Conservation (phyloP, 2,113 vertebrate species). For the Boleophthalmus pectinirostris region DNA sequence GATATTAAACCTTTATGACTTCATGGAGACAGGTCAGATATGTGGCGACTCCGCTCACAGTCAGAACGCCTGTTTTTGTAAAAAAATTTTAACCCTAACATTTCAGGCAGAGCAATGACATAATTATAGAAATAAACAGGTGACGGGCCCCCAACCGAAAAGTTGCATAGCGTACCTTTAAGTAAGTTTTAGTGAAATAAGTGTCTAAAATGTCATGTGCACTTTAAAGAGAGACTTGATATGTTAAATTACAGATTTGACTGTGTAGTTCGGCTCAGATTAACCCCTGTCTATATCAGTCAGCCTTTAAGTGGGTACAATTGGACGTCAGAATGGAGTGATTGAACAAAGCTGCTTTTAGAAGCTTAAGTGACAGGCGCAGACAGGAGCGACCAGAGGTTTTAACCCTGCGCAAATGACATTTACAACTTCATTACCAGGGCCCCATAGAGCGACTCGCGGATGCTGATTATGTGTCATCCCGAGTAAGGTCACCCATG, state of each 20-base stretch:
- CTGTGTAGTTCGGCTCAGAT: slow-evolving; percentile 5
- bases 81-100: no score
- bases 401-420: slow-evolving; percentile 5
- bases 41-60: no score
- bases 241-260: neutral
- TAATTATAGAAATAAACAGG: no score
- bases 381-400: slow-evolving; percentile 12
- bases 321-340: neutral
- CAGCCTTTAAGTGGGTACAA: slow-evolving; percentile 7
- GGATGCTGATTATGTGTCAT: slow-evolving; percentile 19
- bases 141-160: no score
- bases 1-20: no score
- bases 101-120: no score
- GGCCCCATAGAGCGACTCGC: slow-evolving; percentile 13
- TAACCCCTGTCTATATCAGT: slow-evolving; percentile 24
- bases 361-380: slow-evolving; percentile 13
- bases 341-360: slow-evolving; percentile 19
- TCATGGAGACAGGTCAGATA: no score
- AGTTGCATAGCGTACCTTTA: no score
- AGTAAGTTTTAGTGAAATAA: no score
- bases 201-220: neutral
- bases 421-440: slow-evolving; percentile 30
- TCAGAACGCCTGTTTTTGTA: no score
- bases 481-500: neutral
- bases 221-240: neutral